Evolutionary conservation across 2,888 invertebrate species (phyloP).

Genomic region (Adineta ricciae): DNA sequence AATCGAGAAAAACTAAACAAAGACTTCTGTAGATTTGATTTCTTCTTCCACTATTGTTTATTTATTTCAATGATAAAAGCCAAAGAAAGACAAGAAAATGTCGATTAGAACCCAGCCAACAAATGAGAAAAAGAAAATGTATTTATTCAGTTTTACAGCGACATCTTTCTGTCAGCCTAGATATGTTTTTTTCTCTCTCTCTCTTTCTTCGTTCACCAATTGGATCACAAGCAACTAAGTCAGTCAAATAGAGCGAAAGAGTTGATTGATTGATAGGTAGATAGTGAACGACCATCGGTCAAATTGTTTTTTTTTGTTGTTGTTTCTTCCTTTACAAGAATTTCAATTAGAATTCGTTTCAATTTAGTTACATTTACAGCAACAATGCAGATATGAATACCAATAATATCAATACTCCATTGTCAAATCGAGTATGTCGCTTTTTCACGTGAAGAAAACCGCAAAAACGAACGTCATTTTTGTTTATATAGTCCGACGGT

Average conservation of each 20-base stretch:
- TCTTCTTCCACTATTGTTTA: neutral
- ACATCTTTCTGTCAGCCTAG: neutral
- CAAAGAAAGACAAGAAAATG: neutral
- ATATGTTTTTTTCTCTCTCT: neutral
- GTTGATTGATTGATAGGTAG: slow-evolving; percentile 13
- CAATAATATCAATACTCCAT: neutral
- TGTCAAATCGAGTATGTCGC: neutral
- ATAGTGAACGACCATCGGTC: slow-evolving; percentile 15
- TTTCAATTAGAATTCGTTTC: neutral
- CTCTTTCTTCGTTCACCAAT: neutral
- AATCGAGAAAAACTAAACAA: neutral
- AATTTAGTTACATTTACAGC: neutral
- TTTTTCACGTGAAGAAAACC: neutral
- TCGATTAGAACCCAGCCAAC: neutral
- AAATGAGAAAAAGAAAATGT: neutral
- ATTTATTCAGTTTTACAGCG: neutral
- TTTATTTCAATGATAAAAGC: neutral
- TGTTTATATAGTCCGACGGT: neutral
- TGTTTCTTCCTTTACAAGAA: neutral
- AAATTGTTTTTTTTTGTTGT: neutral
- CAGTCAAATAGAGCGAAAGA: neutral
- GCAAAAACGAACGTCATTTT: too few species aligned
- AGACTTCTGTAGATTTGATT: too few species aligned
- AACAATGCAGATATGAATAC: slow-evolving; percentile 11
- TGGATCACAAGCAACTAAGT: slow-evolving; percentile 1